These are phyloP conservation scores for Nasonia giraulti DNA, from an alignment of 1,140 invertebrate species.

Conservation along the genomic window DNA sequence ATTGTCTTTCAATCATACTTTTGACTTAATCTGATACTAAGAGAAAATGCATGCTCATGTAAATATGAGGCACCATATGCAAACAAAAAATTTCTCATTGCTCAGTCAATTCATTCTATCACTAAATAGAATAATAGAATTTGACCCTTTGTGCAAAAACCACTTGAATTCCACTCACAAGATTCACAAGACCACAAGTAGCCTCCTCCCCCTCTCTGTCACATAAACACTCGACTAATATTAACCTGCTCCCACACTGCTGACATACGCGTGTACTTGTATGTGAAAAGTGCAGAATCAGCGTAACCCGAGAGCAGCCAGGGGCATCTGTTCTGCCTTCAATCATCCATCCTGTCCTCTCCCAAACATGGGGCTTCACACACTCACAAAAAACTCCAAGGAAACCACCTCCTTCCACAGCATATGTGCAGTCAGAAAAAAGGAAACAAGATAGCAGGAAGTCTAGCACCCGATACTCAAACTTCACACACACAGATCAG, in stretches of 20 bases:
- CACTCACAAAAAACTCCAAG: background rate
- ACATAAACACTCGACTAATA: slow-evolving; percentile 25
- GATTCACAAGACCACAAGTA: background rate
- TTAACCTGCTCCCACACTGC: slow-evolving; percentile 4
- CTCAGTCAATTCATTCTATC: background rate
- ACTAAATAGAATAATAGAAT: background rate
- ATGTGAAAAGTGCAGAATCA: slow-evolving; percentile 30
- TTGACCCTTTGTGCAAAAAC: background rate
- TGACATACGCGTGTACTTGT: background rate
- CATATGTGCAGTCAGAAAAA: background rate
- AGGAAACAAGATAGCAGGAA: background rate
- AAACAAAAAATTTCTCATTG: background rate
- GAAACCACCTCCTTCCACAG: background rate
- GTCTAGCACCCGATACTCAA: background rate
- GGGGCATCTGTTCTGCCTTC: slow-evolving; percentile 38
- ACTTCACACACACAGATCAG: background rate
- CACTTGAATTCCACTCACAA: background rate
- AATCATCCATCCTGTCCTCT: slow-evolving; percentile 19
- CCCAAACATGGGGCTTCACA: background rate
- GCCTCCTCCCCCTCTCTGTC: background rate
- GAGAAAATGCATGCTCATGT: background rate
- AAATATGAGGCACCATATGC: background rate
- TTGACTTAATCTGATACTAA: background rate
- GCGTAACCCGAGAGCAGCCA: slow-evolving; percentile 20
- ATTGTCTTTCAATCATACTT: background rate